Percentiles rank a stretch among this genome's conserved stretches.
These are phyloP conservation scores for Himalopsyche japonica DNA, from an alignment of 2,888 invertebrate species.

Conservation along the genomic window DNA sequence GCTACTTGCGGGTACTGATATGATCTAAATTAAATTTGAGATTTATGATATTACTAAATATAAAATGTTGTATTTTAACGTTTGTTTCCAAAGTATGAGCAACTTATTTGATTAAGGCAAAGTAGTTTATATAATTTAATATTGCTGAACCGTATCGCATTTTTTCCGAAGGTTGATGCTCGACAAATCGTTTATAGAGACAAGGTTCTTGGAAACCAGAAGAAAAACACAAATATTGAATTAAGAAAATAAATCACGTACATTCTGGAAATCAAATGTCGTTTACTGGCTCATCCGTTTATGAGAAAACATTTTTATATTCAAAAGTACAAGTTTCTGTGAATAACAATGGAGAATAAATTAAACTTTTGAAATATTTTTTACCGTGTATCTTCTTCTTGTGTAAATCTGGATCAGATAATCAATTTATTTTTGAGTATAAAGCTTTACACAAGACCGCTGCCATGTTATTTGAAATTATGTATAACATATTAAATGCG, in stretches of 20 bases:
- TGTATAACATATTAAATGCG: too few species aligned
- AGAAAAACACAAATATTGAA: constrained; percentile 3
- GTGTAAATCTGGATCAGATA: too few species aligned
- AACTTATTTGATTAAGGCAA: background rate
- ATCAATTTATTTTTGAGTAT: too few species aligned
- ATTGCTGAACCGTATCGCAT: background rate
- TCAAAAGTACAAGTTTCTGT: background rate
- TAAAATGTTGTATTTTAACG: background rate
- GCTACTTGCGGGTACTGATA: too few species aligned
- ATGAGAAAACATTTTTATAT: background rate
- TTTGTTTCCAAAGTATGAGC: background rate
- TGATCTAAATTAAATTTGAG: too few species aligned
- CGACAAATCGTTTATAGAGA: background rate
- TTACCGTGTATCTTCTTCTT: too few species aligned
- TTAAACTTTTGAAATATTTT: background rate
- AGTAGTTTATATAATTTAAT: background rate
- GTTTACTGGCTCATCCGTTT: background rate
- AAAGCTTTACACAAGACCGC: too few species aligned
- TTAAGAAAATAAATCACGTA: constrained; percentile 23
- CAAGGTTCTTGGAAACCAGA: background rate
- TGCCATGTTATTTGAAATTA: too few species aligned
- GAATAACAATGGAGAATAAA: background rate
- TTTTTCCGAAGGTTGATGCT: constrained; percentile 8
- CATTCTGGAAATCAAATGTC: background rate
- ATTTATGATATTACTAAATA: too few species aligned